These are phyloP conservation scores for Grammomys dolichurus DNA, from an alignment of 2,113 vertebrate species.

Conservation along the genomic window DNA sequence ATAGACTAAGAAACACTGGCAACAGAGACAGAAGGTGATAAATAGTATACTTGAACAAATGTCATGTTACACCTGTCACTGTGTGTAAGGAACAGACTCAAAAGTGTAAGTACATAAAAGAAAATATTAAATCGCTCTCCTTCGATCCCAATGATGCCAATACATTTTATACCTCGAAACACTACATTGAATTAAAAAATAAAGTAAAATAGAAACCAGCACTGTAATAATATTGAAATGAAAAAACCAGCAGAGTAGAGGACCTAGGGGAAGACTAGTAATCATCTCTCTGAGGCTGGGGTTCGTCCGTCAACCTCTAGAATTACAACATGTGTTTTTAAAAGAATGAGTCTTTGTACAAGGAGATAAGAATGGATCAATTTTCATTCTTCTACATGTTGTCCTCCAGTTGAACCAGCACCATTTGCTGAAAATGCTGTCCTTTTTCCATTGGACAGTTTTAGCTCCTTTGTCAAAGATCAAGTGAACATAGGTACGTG, in stretches of 20 bases:
- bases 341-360: too few species aligned
- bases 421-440: too few species aligned
- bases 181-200: neutral
- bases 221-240: neutral
- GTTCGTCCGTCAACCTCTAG: neutral
- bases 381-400: too few species aligned
- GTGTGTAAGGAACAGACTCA: neutral
- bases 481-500: too few species aligned
- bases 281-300: neutral
- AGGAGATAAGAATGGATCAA: too few species aligned
- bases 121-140: neutral
- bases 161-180: neutral
- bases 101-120: neutral
- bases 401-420: too few species aligned
- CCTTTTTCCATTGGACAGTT: too few species aligned
- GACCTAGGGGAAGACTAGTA: neutral
- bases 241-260: neutral
- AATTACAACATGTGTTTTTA: rapidly evolving
- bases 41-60: neutral
- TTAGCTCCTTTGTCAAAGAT: too few species aligned
- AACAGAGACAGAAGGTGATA: too few species aligned
- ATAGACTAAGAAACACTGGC: neutral
- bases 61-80: neutral
- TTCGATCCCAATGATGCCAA: neutral
- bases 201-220: neutral